Evolutionary conservation across 2,113 vertebrate genomes (phyloP).

Genomic region (Nesospiza acunhae): DNA sequence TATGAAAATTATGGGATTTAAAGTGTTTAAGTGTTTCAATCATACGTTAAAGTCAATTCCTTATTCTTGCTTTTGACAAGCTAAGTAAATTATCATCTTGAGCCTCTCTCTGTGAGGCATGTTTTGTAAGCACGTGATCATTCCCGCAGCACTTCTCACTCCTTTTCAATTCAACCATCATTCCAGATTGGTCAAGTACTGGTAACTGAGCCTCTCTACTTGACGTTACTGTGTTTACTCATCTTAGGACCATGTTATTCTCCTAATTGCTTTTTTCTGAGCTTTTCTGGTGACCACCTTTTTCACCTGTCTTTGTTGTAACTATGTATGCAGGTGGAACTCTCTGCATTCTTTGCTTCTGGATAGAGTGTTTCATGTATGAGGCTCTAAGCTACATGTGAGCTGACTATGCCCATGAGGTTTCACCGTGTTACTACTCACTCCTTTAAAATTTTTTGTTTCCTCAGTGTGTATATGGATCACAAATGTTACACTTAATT

Average conservation of each 20-base stretch:
- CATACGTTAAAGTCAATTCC: neutral
- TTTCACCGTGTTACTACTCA: neutral
- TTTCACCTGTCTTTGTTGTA: neutral
- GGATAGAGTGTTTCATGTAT: neutral
- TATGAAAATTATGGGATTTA: neutral
- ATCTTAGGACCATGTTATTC: neutral
- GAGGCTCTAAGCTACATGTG: neutral
- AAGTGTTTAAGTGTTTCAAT: neutral
- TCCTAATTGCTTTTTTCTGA: neutral
- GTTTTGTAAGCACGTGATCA: neutral
- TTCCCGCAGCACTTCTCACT: neutral
- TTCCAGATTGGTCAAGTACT: neutral
- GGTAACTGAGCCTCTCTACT: neutral
- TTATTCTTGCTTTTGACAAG: neutral
- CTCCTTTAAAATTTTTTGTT: neutral
- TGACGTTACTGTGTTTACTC: neutral
- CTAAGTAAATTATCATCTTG: neutral
- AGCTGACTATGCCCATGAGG: accelerated
- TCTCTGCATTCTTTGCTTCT: neutral
- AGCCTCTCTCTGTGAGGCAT: neutral
- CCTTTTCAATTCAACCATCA: neutral
- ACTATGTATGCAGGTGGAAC: neutral
- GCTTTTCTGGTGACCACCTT: neutral
- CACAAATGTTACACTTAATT: neutral
- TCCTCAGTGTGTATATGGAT: neutral